Base-by-base conservation (phyloP, 2,113 vertebrate species). In the Cichladusa arquata region DNA sequence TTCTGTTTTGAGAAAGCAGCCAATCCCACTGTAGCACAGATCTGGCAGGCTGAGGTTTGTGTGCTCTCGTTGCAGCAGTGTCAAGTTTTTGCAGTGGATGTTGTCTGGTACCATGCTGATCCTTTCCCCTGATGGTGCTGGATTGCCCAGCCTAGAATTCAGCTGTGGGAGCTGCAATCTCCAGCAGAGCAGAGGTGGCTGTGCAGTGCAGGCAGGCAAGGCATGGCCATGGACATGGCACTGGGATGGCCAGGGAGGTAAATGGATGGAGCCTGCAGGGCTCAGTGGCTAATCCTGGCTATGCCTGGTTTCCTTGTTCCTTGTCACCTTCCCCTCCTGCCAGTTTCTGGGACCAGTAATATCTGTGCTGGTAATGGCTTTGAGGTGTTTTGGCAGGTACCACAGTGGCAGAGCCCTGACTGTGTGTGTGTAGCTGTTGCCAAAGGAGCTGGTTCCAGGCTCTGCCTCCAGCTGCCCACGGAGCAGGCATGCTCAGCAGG, bases 191-290 rank as follows among this genome's bases (percentile, higher is more conserved):
- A 3, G 51, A 60, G 22, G 44, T 1, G 2, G 12, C 77, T 91
- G 45, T 64, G 77, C 54, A 19, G 28, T 0, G 1, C 67, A 25
- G 28, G 34, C 53, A 44, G 48, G 64, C 67, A 69, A 1, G 19
- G 23, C 34, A 44, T 0, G 0, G 54, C 50, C 40, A 4, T 0
- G 0, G 36, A 5, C 33, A 34, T 5, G 14, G 51, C 62, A 22
- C 19, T 0, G 1, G 53, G 29, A 6, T 38, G 40, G 34, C 19
- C 47, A 51, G 34, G 12, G n/a, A 50, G 19, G 26, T 51, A 11
- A 71, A 38, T 1, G 24, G 23, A 83, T 81, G 72, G 23, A 90
- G 38, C 25, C 53, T 61, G n/a, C 18, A 45, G 53, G 38, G 25
- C 38, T 81, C 62, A 57, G 25, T 48, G 64, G 36, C 53, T 74